Conservation (phyloP, 2,113 vertebrate species). For the Ploceus nigricollis region DNA sequence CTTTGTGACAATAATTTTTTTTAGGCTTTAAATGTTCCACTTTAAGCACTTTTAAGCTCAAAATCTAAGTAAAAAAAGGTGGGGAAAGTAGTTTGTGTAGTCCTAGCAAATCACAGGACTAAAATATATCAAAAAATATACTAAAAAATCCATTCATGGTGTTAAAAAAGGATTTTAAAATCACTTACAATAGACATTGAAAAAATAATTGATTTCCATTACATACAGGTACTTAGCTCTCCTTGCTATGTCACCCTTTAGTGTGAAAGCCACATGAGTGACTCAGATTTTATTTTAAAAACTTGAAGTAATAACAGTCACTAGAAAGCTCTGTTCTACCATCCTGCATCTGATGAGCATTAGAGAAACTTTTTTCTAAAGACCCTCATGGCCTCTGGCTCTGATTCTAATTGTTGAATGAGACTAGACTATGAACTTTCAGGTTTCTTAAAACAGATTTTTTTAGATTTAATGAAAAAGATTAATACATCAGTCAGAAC, state of each 20-base stretch:
- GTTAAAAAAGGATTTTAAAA: neutral
- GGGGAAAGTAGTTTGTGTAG: neutral
- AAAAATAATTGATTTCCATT: neutral
- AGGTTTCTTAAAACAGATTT: neutral
- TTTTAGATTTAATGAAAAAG: neutral
- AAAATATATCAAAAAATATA: neutral
- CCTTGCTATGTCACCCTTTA: neutral
- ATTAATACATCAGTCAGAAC: neutral
- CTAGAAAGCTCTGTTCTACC: neutral
- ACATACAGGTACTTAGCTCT: neutral
- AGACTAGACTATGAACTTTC: neutral
- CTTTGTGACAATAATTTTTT: neutral
- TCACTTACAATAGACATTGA: neutral
- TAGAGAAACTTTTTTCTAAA: neutral
- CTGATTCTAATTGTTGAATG: neutral
- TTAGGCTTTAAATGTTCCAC: neutral
- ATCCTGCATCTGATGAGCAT: neutral
- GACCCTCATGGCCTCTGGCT: neutral
- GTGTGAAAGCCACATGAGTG: neutral
- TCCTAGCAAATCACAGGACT: neutral
- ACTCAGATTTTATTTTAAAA: neutral
- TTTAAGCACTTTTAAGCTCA: neutral
- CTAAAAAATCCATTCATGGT: neutral
- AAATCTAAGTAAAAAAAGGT: neutral
- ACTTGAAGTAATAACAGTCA: neutral